Conservation (phyloP, 2,797 vertebrate species). For the Sarcoramphus papa region DNA sequence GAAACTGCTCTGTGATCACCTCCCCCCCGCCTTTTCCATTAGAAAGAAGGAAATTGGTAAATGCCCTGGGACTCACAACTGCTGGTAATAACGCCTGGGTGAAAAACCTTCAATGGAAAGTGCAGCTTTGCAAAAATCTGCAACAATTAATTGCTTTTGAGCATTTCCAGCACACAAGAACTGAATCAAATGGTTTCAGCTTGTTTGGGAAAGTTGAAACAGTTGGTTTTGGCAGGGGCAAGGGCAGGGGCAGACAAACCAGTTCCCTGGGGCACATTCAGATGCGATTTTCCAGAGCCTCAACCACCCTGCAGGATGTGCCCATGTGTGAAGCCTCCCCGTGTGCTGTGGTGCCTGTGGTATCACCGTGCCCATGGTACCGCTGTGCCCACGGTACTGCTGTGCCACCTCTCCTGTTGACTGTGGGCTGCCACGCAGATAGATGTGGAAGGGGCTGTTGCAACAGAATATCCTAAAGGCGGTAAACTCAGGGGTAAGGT, state of each 20-base stretch:
- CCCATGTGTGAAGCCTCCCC: not conserved
- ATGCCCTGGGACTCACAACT: not conserved
- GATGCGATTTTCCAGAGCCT: not conserved
- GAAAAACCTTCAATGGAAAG: not conserved
- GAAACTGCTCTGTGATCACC: constrained; percentile 52
- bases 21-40: not conserved
- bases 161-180: not conserved
- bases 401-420: not conserved
- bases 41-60: not conserved
- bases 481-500: not conserved
- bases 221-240: not conserved
- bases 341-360: not conserved
- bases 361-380: not conserved
- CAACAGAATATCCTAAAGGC: not conserved
- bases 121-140: not conserved
- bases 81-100: not conserved
- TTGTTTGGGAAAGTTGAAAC: not conserved
- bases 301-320: not conserved
- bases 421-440: fast-evolving
- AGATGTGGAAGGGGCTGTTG: not conserved
- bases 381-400: not conserved
- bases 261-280: not conserved
- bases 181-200: not conserved
- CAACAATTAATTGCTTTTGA: not conserved
- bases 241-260: not conserved